Percentiles rank a stretch among this genome's conserved stretches.
phyloP scores from a whole-genome alignment of 2,113 vertebrate genomes.

The Leucosticte australis region DNA sequence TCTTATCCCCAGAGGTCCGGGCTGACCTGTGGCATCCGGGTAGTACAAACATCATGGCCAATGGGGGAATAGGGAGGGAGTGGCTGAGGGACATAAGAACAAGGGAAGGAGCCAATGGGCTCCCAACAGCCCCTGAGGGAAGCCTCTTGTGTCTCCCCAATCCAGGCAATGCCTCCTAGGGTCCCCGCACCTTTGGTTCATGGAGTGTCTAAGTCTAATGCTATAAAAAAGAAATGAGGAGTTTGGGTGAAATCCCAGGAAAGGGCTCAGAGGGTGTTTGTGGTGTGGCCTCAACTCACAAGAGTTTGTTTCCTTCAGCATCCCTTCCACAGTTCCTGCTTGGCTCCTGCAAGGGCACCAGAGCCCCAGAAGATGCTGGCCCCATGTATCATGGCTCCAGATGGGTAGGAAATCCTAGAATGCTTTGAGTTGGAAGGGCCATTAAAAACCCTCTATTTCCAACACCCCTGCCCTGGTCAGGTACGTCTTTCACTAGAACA shows the following conservation, averaged over 20 bases:
- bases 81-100: not conserved
- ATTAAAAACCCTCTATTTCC: not conserved
- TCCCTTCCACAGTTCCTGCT: not conserved
- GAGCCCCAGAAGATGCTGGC: not conserved
- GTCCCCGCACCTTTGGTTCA: not conserved
- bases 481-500: not conserved
- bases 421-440: not conserved
- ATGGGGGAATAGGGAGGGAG: not conserved
- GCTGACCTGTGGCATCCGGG: not conserved
- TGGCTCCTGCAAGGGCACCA: not conserved
- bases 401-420: not conserved
- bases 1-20: not conserved
- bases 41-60: not conserved
- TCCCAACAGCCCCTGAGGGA: not conserved
- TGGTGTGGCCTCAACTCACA: not conserved
- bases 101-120: not conserved
- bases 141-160: not conserved
- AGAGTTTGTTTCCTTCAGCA: not conserved
- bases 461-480: not conserved
- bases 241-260: not conserved
- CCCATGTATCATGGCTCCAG: accelerated
- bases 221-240: not conserved
- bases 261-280: not conserved
- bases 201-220: not conserved
- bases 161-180: not conserved